Conservation (phyloP, 2,113 vertebrate species). For the Noturus placidus region DNA sequence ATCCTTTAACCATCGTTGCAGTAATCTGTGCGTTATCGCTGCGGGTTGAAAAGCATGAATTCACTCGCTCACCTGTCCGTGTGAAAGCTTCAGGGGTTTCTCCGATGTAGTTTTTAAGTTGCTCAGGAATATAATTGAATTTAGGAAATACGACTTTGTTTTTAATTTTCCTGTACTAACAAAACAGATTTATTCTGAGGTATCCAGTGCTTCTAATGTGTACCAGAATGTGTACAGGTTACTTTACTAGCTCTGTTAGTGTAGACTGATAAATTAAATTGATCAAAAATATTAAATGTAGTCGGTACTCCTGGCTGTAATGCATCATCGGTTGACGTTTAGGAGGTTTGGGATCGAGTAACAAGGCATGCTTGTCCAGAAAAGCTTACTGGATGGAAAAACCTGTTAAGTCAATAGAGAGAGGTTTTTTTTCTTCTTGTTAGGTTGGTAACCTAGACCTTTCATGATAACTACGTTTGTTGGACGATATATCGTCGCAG, state of each 20-base stretch:
- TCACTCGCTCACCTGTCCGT: background rate
- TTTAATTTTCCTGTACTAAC: background rate
- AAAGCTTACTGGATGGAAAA: background rate
- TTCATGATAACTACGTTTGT: no score
- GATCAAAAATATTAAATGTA: background rate
- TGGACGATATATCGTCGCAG: no score
- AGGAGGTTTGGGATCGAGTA: background rate
- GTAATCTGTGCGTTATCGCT: background rate
- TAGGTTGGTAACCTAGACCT: no score
- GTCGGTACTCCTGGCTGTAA: background rate
- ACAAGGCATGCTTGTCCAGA: background rate
- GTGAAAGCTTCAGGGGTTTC: background rate
- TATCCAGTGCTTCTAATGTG: background rate
- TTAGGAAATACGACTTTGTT: no score
- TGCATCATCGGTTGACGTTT: background rate
- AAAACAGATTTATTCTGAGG: background rate
- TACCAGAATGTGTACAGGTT: background rate
- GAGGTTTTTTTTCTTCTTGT: background rate
- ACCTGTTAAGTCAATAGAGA: background rate
- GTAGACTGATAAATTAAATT: background rate
- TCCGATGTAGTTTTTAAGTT: background rate
- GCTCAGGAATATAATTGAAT: background rate
- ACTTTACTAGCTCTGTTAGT: background rate
- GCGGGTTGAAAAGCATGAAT: background rate
- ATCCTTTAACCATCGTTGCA: background rate